Evolutionary conservation across 2,113 vertebrate genomes (phyloP).

Genomic region (Gracilinanus agilis): DNA sequence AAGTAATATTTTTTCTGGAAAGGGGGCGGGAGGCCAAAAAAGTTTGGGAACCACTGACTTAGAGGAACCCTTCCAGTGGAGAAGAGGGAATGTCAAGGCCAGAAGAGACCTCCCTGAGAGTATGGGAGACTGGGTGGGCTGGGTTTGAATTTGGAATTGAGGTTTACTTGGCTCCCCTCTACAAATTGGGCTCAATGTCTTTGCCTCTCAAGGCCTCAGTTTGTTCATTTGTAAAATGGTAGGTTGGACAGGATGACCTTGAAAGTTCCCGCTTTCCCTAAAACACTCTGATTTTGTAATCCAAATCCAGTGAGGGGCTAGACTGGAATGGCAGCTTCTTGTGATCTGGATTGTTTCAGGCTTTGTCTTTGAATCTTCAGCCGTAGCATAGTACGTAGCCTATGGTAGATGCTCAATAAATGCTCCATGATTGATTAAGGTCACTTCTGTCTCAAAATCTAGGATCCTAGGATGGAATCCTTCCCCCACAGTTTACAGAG

Average conservation of each 20-base stretch:
- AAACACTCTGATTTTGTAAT: not conserved
- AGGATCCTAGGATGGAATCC: no score
- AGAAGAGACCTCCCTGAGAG: not conserved
- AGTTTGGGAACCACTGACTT: no score
- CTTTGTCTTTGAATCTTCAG: not conserved
- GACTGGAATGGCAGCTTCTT: not conserved
- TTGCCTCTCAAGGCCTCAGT: not conserved
- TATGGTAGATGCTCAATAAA: not conserved
- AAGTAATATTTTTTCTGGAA: no score
- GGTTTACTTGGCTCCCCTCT: not conserved
- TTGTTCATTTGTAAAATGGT: not conserved
- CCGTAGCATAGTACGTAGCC: no score
- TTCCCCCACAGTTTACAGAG: no score
- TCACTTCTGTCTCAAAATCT: no score
- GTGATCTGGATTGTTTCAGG: not conserved
- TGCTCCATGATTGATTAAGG: no score
- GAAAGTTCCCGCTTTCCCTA: not conserved
- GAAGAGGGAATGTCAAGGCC: not conserved
- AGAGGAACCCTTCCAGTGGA: not conserved
- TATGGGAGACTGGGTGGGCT: not conserved
- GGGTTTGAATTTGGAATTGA: not conserved
- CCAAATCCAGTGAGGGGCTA: not conserved
- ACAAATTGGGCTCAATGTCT: not conserved
- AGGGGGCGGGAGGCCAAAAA: no score
- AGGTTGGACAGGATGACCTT: not conserved